Base-by-base conservation (phyloP, 2,888 invertebrate genomes). In the Epistrophe eligans region DNA sequence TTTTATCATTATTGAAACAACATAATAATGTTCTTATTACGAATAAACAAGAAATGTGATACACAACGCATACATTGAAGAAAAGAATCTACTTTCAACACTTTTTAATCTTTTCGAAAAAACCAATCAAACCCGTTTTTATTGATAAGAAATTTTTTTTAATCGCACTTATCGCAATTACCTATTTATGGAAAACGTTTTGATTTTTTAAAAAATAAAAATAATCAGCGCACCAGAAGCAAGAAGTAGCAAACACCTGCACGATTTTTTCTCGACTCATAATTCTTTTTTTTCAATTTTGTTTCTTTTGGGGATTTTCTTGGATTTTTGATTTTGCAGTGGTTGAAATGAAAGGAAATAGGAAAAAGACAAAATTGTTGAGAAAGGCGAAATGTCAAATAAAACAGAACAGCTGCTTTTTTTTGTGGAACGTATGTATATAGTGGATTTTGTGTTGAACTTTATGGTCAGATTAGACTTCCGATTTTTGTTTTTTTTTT, bases 201-300 rank as follows among this genome's bases (percentile, higher is more conserved):
- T 7, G 8, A 3, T 55, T 58, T 38, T 58, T 58, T 6, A 24
- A 40, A 17, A 40, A 62, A 62, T 43, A 24, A 62, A 43, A 62
- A 43, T 62, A 24, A 43, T 15, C 19, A 76, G 76, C 79, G 79
- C 84, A 79, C 35, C 38, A 32, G 17, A 66, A 57, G 17, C 48
- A 45, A 64, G 24, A 28, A 64, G 28, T 43, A 40, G 80, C 80
- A 77, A 71, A 82, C 85, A 81, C 81, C 81, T 85, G 85, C 85
- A 85, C 81, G 85, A 85, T 77, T 85, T 82, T 85, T 85, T 85
- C 81, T 81, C 77, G 84, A 81, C 73, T 85, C 81, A 81, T 81
- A 62, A 62, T 19, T 35, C 24, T 48, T n/a, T 48, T 35, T 57
- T 67, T 73, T 67, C 28, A 57, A 52, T 24, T 50, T 43, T 67